A percentile compares a stretch with the other conserved stretches of the same genome.
phyloP scores from a whole-genome alignment of 1,140 invertebrate genomes.

The silkworm (Bombyx mori) region DNA sequence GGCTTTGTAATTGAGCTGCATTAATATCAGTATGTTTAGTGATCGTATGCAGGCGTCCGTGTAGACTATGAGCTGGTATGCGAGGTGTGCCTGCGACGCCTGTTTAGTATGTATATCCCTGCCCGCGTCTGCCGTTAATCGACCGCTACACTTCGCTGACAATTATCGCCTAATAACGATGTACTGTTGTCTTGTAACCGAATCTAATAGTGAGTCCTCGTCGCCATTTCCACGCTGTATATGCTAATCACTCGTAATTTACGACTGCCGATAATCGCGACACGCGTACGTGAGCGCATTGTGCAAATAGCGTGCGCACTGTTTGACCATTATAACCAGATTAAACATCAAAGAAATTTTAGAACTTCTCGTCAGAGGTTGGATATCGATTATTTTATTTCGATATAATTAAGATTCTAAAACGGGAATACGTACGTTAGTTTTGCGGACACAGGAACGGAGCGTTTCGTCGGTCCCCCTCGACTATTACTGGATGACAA shows the following conservation, averaged over 20 bases:
- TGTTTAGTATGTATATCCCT: constrained; percentile 34
- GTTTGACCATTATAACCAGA: constrained; percentile 11
- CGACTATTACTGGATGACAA: no score
- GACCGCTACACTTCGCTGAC: constrained; percentile 51
- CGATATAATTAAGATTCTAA: no score
- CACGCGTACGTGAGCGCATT: constrained; percentile 59
- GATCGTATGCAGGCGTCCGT: no score
- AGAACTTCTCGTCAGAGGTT: no score
- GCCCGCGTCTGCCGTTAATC: constrained; percentile 54
- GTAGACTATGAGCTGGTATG: constrained; percentile 14
- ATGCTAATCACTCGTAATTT: constrained; percentile 67
- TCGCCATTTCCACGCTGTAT: constrained; percentile 56
- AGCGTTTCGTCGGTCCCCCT: no score
- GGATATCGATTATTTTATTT: no score
- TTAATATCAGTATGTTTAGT: no score
- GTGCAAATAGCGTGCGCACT: constrained; percentile 45
- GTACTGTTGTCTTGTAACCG: constrained; percentile 42
- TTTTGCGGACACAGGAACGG: no score
- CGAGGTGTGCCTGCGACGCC: constrained; percentile 13
- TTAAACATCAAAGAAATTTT: no score
- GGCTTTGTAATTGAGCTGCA: no score
- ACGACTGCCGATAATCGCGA: constrained; percentile 64
- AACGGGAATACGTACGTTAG: no score
- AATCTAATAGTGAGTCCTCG: constrained; percentile 54
- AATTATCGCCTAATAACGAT: constrained; percentile 63